Evolutionary conservation across 2,797 vertebrate species (phyloP).

Genomic region (Chaunax sp.): DNA sequence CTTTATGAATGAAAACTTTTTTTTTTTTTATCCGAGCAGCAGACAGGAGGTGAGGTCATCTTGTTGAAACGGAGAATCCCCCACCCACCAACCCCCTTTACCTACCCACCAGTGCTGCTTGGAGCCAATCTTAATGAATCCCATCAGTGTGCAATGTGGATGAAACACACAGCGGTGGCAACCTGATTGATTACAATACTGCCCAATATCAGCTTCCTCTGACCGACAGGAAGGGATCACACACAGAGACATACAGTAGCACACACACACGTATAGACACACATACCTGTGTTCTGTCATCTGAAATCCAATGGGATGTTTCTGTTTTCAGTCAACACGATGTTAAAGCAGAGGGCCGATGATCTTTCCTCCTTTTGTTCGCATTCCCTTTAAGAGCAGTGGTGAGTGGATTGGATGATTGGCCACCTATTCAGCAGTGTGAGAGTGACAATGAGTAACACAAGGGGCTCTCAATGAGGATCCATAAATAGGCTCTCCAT

Average conservation of each 20-base stretch:
- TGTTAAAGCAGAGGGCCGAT: conserved; percentile 46
- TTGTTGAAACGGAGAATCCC: conserved; percentile 71
- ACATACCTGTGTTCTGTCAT: not conserved
- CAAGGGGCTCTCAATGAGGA: conserved; percentile 59
- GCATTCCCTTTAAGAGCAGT: conserved; percentile 34
- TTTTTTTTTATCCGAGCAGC: conserved; percentile 64
- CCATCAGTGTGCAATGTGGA: conserved; percentile 47
- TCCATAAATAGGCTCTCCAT: conserved; percentile 72
- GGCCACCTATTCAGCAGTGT: conserved; percentile 56
- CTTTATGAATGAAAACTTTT: conserved; percentile 81
- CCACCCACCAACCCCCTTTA: conserved; percentile 36
- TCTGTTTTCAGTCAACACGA: conserved; percentile 34
- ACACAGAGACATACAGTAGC: too few relatives aligned
- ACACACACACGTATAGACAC: not conserved
- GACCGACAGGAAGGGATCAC: conserved; percentile 18
- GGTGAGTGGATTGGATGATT: conserved; percentile 67
- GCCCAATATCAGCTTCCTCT: conserved; percentile 26
- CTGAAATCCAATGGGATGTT: conserved; percentile 22
- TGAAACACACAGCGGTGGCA: conserved; percentile 32
- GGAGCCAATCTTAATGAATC: conserved; percentile 76
- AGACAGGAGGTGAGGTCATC: conserved; percentile 84
- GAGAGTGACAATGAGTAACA: conserved; percentile 70
- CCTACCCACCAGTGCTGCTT: conserved; percentile 43
- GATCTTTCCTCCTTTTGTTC: conserved; percentile 49
- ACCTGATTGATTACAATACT: conserved; percentile 53